phyloP scores from a whole-genome alignment of 2,888 invertebrate genomes.

The Liodrosophila aerea region DNA sequence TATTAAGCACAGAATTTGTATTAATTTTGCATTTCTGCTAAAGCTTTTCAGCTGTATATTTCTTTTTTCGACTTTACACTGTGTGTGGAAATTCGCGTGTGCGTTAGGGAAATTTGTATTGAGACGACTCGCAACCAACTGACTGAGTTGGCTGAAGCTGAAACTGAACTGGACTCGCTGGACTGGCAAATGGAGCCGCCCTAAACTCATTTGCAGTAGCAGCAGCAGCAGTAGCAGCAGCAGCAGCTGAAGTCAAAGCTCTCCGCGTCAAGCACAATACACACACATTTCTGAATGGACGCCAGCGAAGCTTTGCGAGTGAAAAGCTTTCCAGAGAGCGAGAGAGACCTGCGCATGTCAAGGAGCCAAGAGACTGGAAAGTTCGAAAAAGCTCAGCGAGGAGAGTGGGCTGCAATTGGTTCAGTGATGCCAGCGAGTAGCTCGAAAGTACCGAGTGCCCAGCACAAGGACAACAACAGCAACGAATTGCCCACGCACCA shows the following conservation, averaged over 20 bases:
- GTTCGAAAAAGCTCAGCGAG: constrained; percentile 26
- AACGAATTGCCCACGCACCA: constrained; percentile 25
- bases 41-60: constrained; percentile 15
- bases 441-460: constrained; percentile 24
- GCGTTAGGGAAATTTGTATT: constrained; percentile 18
- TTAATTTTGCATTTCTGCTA: constrained; percentile 10
- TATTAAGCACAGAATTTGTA: constrained; percentile 2
- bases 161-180: constrained; percentile 41
- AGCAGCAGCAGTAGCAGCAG: too few species aligned
- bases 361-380: constrained; percentile 29
- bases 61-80: constrained; percentile 24
- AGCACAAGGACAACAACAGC: constrained; percentile 43
- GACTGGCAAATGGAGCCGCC: constrained; percentile 60
- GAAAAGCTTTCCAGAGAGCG: constrained; percentile 5
- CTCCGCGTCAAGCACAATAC: constrained; percentile 26
- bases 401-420: constrained; percentile 31
- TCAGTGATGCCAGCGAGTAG: constrained; percentile 11
- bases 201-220: constrained; percentile 29
- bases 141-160: constrained; percentile 51
- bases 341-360: constrained; percentile 34
- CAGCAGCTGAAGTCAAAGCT: constrained; percentile 38
- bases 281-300: constrained; percentile 53
- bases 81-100: constrained; percentile 33
- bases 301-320: constrained; percentile 35
- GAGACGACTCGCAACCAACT: constrained; percentile 49